These are phyloP conservation scores for Pheosia tremula DNA, from an alignment of 2,888 invertebrate genomes.

Conservation along the genomic window DNA sequence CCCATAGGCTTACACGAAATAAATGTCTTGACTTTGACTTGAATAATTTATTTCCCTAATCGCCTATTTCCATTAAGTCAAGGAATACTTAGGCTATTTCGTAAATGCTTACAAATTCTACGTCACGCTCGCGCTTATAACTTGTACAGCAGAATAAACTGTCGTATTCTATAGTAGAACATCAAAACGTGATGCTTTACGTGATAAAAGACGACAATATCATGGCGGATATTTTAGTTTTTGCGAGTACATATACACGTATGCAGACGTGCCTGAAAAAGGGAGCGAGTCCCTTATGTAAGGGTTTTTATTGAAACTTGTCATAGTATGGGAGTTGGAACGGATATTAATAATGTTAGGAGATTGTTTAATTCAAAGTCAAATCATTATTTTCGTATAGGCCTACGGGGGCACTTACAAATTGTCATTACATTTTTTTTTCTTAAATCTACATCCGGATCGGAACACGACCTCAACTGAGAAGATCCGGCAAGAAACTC, in stretches of 20 bases:
- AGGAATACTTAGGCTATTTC: no score
- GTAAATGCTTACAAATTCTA: not conserved
- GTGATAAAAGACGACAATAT: conserved; percentile 60
- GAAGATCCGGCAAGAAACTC: no score
- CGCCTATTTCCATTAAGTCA: no score
- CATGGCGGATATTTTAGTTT: conserved; percentile 49
- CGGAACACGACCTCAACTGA: no score
- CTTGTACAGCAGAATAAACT: conserved; percentile 22
- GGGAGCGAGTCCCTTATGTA: conserved; percentile 27
- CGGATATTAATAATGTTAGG: not conserved
- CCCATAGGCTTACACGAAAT: no score
- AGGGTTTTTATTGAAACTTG: conserved; percentile 39
- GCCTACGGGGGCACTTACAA: no score
- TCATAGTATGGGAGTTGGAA: conserved; percentile 1
- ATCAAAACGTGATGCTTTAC: conserved; percentile 55
- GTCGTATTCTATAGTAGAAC: conserved; percentile 46
- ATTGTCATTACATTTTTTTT: no score
- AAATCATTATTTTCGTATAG: not conserved
- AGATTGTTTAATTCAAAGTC: not conserved
- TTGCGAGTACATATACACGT: conserved; percentile 41
- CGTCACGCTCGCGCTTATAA: conserved; percentile 9
- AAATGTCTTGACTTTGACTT: no score
- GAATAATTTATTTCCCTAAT: conserved; percentile 6
- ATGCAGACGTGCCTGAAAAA: conserved; percentile 42
- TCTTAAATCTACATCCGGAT: no score